Base-by-base conservation (phyloP, 2,888 invertebrate species). In the Meliscaeva auricollis region DNA sequence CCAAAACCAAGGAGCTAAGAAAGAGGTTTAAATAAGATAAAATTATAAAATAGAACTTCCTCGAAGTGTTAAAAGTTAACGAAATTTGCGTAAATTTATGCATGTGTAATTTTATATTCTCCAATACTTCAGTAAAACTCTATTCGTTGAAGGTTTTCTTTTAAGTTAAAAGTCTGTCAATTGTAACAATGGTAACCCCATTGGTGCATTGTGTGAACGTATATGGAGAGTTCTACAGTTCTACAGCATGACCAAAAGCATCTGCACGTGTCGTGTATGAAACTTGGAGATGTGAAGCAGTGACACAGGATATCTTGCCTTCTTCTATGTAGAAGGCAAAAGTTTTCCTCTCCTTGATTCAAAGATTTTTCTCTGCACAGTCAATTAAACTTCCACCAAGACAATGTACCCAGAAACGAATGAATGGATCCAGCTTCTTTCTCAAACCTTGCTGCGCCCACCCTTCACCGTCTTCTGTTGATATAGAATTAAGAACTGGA, bases 331-430 rank as follows among this genome's bases (percentile, higher is more conserved):
- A 26, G 58, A 62, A 44, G 66, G 73, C 68, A 64, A 78, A 83
- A 83, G 74, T 83, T 83, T 83, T 83, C 74, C 69, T 69, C 68
- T 80, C 30, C 79, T 72, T 80, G 80, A 84, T 84, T 84, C 80
- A 75, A 84, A 75, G 84, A 84, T 80, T 70, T 80, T 75, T 70
- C 84, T 80, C 75, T 80, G 80, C 80, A 84, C 84, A 84, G 84
- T 84, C 80, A 84, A 84, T 84, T 84, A 84, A 84, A 84, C 84
- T 79, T 84, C 75, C 66, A 80, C 80, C 80, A 75, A 72, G 75
- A 74, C 84, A 84, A 75, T 52, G 70, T 30, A 64, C 64, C 69
- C 56, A 76, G 46, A 64, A 38, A 50, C 64, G 48, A 44, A 62
- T 44, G 30, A 78, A 72, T 35, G 17, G 72, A 60, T 48, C 17